These are phyloP conservation scores for Limnephilus marmoratus DNA, from an alignment of 2,888 invertebrate species.

Conservation along the genomic window DNA sequence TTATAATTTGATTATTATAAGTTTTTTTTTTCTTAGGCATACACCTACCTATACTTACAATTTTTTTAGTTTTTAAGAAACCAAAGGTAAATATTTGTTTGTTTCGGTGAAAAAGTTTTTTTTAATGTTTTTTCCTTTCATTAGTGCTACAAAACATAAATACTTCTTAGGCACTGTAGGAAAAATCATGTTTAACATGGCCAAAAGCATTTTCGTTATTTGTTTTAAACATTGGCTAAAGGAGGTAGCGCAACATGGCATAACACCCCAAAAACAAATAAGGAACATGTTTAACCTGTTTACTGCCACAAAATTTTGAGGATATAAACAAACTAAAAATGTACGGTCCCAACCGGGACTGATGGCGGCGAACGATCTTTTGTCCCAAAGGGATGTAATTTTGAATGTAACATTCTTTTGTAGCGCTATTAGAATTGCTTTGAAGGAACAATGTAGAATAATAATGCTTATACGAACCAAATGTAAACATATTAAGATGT, in stretches of 20 bases:
- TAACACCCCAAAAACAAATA: too few relatives aligned
- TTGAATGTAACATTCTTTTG: neutral
- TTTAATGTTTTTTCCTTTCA: neutral
- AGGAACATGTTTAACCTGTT: neutral
- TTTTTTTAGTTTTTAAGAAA: neutral
- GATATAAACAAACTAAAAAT: too few relatives aligned
- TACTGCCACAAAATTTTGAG: too few relatives aligned
- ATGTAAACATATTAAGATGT: neutral
- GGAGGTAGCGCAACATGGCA: too few relatives aligned
- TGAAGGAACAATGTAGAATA: neutral
- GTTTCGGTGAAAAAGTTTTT: neutral
- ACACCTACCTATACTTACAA: neutral
- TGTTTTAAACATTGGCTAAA: too few relatives aligned
- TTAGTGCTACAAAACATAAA: neutral
- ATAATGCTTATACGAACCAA: neutral
- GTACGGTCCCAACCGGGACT: too few relatives aligned
- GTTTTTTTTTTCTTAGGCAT: neutral
- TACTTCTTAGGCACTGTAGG: neutral
- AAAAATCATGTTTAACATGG: neutral
- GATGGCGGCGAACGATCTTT: neutral
- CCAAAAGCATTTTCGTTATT: too few relatives aligned
- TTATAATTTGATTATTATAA: neutral
- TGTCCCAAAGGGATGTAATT: neutral
- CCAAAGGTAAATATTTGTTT: neutral
- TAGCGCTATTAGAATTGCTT: neutral